Evolutionary conservation across 2,797 vertebrate species (phyloP).

Genomic region (Helicolenus hilgendorfi): DNA sequence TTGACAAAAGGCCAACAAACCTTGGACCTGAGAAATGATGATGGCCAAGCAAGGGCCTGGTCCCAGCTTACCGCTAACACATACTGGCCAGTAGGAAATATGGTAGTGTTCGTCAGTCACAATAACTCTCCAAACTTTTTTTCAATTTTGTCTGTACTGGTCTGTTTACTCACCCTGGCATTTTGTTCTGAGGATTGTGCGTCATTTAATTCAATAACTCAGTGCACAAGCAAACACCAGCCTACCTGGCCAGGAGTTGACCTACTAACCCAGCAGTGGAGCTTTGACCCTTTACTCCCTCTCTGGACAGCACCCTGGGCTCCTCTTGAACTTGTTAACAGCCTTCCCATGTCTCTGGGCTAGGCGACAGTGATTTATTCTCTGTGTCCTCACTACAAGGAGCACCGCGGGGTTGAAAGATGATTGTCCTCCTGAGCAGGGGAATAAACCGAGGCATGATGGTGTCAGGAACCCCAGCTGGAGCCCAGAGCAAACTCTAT

Average conservation of each 20-base stretch:
- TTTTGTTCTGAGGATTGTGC: not conserved
- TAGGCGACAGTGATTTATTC: conserved; percentile 69
- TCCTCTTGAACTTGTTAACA: conserved; percentile 70
- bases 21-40: not conserved
- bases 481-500: conserved; percentile 27
- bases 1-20: not conserved
- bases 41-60: not conserved
- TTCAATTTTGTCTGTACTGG: not conserved
- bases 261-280: conserved; percentile 30
- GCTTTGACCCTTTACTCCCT: conserved; percentile 38
- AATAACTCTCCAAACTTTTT: not conserved
- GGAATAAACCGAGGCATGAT: conserved; percentile 55
- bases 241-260: conserved; percentile 16
- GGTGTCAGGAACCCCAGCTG: conserved; percentile 66
- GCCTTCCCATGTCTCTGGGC: conserved; percentile 14
- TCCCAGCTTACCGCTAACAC: not conserved
- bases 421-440: conserved; percentile 60
- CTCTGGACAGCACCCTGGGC: conserved; percentile 22
- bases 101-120: no score
- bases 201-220: not conserved
- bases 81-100: not conserved
- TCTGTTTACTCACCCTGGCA: not conserved
- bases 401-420: conserved; percentile 58
- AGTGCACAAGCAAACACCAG: not conserved
- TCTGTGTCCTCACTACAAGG: conserved; percentile 38